Conservation (phyloP, 2,797 vertebrate genomes). For the Anas bahamensis region DNA sequence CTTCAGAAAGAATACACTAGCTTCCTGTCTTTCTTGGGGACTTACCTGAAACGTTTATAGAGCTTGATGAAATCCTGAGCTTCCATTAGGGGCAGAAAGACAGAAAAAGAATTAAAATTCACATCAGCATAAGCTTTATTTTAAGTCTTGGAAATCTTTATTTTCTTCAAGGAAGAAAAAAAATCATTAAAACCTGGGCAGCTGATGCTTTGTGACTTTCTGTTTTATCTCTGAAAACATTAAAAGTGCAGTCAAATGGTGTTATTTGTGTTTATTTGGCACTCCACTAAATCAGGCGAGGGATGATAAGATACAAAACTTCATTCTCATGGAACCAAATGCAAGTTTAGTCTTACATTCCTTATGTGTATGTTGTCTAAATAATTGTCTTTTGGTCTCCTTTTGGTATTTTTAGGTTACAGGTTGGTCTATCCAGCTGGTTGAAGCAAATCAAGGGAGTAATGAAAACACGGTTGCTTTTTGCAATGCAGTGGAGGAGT, state of each 20-base stretch:
- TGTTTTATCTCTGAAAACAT: background rate
- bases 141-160: background rate
- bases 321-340: background rate
- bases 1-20: background rate
- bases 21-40: background rate
- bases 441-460: constrained; percentile 61
- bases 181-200: background rate
- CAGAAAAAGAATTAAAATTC: background rate
- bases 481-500: constrained; percentile 68
- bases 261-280: background rate
- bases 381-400: background rate
- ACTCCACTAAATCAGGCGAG: background rate
- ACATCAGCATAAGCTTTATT: background rate
- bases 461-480: constrained; percentile 52
- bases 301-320: background rate
- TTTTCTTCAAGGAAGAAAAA: background rate
- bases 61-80: background rate
- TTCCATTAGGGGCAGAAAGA: background rate
- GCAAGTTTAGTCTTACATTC: background rate
- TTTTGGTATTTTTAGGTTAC: constrained; percentile 46
- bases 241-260: background rate
- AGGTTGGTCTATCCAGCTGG: constrained; percentile 57
- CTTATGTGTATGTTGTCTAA: background rate
- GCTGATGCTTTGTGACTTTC: background rate
- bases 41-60: background rate